A percentile compares a stretch with the other conserved stretches of the same genome.
Evolutionary conservation across 1,140 invertebrate species (phyloP).

Genomic region (Cyphomyrmex costatus): DNA sequence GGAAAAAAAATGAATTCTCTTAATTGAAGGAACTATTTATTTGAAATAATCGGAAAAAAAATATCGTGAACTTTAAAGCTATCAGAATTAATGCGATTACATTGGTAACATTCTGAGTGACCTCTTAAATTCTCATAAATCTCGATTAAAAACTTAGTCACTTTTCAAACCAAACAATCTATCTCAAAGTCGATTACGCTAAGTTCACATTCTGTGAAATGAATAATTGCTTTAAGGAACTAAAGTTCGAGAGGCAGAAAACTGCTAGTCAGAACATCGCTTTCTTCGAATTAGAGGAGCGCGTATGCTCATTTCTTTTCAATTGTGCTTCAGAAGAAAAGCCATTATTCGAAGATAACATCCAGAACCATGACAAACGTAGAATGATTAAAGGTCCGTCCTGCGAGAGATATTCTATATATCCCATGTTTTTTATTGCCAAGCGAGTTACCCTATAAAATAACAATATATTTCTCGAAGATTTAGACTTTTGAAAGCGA

Average conservation of each 20-base stretch:
- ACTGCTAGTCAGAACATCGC: neutral
- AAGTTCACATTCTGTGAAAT: conserved; percentile 3
- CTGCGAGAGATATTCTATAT: too few relatives aligned
- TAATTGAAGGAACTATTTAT: neutral
- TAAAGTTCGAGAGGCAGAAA: conserved; percentile 5
- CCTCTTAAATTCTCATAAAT: conserved; percentile 18
- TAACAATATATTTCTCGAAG: neutral
- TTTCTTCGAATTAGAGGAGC: neutral
- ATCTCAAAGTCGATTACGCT: conserved; percentile 55
- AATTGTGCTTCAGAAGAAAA: conserved; percentile 17
- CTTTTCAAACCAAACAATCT: conserved; percentile 13
- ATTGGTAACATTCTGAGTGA: neutral
- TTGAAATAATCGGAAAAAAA: neutral
- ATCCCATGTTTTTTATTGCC: conserved; percentile 9
- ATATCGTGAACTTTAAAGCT: neutral
- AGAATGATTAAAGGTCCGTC: neutral
- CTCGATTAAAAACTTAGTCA: conserved; percentile 11
- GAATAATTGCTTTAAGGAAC: neutral
- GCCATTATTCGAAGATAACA: neutral
- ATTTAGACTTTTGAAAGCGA: conserved; percentile 16
- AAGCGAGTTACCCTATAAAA: neutral
- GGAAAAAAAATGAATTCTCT: neutral
- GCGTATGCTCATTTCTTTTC: neutral
- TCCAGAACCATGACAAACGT: neutral
- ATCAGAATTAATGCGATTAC: neutral